Evolutionary conservation across 2,113 vertebrate species (phyloP).

Genomic region (Rhipidura dahli): DNA sequence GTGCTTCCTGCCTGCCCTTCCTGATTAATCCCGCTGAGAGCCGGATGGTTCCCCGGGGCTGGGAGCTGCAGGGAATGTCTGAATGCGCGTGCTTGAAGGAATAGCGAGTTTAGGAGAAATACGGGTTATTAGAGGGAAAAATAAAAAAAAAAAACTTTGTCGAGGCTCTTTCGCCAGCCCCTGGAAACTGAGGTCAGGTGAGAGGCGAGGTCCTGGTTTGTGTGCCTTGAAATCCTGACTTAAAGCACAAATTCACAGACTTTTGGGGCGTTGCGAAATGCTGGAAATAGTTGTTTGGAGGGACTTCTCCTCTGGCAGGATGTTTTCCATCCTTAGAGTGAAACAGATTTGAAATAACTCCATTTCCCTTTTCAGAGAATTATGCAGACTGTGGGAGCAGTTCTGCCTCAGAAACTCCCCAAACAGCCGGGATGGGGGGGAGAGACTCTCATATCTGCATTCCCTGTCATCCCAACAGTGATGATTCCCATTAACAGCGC

Average conservation of each 20-base stretch:
- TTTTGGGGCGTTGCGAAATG: background rate
- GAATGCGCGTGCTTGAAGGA: accelerated
- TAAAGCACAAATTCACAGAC: background rate
- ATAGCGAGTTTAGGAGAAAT: background rate
- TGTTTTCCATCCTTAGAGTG: background rate
- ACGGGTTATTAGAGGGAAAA: background rate
- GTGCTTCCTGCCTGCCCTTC: background rate
- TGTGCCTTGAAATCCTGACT: background rate
- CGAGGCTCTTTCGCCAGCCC: accelerated
- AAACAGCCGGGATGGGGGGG: background rate
- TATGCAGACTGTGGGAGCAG: background rate
- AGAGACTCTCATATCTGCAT: background rate
- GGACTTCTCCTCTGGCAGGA: background rate
- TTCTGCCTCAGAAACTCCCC: constrained; percentile 27
- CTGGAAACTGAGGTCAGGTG: background rate
- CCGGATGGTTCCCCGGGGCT: background rate
- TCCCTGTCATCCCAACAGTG: background rate
- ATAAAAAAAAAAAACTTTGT: background rate
- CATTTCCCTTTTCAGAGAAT: constrained; percentile 11
- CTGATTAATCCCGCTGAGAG: background rate
- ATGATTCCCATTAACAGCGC: background rate
- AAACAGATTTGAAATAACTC: background rate
- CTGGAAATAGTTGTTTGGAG: background rate
- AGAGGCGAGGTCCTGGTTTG: background rate
- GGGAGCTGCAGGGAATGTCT: background rate